Evolutionary conservation across 2,888 invertebrate genomes (phyloP).

Genomic region (Lochmaea crataegi): DNA sequence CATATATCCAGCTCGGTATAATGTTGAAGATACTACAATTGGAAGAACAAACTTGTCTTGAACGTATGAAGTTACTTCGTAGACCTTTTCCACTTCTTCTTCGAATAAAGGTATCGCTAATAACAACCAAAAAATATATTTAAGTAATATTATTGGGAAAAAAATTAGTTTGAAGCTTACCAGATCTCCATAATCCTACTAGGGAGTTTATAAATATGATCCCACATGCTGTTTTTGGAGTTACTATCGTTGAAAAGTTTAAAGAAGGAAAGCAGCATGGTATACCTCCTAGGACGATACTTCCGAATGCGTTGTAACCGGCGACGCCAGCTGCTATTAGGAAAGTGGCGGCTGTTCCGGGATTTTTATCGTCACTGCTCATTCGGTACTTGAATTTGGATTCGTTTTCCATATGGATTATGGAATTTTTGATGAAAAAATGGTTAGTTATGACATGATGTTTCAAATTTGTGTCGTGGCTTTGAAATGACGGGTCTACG

Average conservation of each 20-base stretch:
- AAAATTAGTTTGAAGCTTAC: background rate
- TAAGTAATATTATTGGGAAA: background rate
- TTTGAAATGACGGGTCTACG: no score
- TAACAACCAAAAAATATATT: background rate
- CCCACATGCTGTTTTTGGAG: background rate
- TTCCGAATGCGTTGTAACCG: background rate
- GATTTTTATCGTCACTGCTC: background rate
- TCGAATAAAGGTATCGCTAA: background rate
- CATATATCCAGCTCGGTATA: background rate
- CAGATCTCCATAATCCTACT: background rate
- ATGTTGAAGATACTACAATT: background rate
- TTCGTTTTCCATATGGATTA: no score
- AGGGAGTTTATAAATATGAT: background rate
- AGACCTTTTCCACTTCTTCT: background rate
- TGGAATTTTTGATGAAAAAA: no score
- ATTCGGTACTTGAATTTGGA: no score
- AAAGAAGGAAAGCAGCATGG: background rate
- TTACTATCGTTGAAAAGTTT: background rate
- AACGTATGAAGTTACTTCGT: background rate
- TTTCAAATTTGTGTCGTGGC: no score
- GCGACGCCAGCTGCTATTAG: background rate
- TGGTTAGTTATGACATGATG: no score
- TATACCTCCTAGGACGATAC: background rate
- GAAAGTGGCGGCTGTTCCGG: background rate
- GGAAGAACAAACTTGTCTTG: constrained; percentile 1